A percentile compares a stretch with the other conserved stretches of the same genome.
These are phyloP conservation scores for Enteromius unitaeniatus DNA, from an alignment of 2,797 vertebrate species.

Conservation along the genomic window DNA sequence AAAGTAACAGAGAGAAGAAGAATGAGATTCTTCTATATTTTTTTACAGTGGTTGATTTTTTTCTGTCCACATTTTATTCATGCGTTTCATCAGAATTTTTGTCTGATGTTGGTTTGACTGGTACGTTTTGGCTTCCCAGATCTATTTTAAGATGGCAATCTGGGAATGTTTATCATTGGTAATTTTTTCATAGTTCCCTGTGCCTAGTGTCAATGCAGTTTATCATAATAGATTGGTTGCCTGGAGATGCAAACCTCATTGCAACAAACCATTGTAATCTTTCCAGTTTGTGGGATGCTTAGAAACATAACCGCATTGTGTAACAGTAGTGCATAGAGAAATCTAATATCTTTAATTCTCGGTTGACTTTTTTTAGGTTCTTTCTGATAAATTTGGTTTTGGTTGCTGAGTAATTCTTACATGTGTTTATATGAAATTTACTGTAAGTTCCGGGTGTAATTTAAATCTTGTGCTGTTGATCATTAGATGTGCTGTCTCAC, in stretches of 20 bases:
- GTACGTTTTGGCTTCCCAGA: conserved; percentile 55
- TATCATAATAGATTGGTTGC: conserved; percentile 70
- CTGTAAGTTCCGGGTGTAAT: background rate
- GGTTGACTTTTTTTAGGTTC: conserved; percentile 12
- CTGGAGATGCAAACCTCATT: conserved; percentile 63
- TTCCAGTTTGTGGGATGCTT: conserved; percentile 50
- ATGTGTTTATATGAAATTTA: conserved; percentile 20
- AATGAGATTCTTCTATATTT: conserved; percentile 52
- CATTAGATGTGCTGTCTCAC: background rate
- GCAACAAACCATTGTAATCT: conserved; percentile 55
- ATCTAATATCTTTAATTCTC: conserved; percentile 38
- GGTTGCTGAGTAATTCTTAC: conserved; percentile 38
- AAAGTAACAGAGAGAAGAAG: conserved; percentile 35
- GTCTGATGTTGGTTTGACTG: conserved; percentile 57
- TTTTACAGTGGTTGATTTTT: conserved; percentile 59
- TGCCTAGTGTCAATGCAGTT: conserved; percentile 70
- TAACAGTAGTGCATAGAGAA: conserved; percentile 25
- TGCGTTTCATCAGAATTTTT: conserved; percentile 37
- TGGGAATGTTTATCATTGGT: conserved; percentile 73
- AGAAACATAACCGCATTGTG: conserved; percentile 42
- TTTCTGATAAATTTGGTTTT: conserved; percentile 22
- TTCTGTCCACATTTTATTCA: conserved; percentile 62
- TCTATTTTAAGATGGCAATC: conserved; percentile 71
- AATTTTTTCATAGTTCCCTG: conserved; percentile 61
- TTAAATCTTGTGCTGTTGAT: background rate